Conservation (phyloP, 2,888 invertebrate species). For the Graphium colonna region DNA sequence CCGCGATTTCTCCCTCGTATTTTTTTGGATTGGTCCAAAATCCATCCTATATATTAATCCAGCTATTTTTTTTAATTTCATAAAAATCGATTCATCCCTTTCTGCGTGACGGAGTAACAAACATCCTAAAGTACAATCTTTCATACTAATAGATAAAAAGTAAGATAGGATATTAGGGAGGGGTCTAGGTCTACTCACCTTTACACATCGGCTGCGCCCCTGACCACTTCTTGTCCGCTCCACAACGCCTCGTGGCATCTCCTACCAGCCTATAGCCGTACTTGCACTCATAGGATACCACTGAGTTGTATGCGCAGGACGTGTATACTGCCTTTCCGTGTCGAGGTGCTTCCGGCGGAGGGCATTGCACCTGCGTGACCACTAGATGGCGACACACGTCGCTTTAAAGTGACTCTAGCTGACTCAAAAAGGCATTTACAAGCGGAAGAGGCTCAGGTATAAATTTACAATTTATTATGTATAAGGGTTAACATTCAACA, state of each 20-base stretch:
- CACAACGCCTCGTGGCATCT: constrained; percentile 93
- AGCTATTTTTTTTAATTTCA: no score
- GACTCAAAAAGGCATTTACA: background rate
- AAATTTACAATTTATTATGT: background rate
- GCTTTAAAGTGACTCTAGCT: constrained; percentile 55
- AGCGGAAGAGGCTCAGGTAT: background rate
- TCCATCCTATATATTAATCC: no score
- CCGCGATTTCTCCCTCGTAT: no score
- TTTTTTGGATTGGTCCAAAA: no score
- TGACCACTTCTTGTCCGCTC: constrained; percentile 97
- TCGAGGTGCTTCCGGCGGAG: constrained; percentile 93
- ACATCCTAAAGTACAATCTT: no score
- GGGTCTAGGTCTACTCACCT: constrained; percentile 80
- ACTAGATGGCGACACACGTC: constrained; percentile 80
- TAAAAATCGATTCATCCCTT: no score
- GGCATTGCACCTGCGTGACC: constrained; percentile 96
- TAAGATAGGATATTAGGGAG: no score
- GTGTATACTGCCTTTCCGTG: constrained; percentile 96
- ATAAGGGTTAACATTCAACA: background rate
- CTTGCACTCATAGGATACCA: constrained; percentile 97
- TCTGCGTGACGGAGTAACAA: no score
- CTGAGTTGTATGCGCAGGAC: constrained; percentile 95
- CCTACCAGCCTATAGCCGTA: constrained; percentile 96
- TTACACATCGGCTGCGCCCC: constrained; percentile 95
- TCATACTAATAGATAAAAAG: no score